Evolutionary conservation across 2,888 invertebrate species (phyloP).

Genomic region (Pyrrhia umbra): DNA sequence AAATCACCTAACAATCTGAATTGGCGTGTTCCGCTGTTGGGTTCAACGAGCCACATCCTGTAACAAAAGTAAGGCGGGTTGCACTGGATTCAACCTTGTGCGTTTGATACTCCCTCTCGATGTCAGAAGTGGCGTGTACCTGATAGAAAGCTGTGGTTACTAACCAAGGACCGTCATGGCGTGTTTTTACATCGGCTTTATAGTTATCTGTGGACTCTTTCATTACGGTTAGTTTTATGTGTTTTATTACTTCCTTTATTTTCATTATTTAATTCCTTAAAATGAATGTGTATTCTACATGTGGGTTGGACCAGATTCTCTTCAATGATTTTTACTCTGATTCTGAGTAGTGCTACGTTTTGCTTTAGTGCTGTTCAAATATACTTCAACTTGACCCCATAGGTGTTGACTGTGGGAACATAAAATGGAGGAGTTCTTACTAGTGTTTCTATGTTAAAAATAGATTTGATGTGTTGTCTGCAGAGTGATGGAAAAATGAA

Average conservation of each 20-base stretch:
- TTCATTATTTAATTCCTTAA: constrained; percentile 27
- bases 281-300: background rate
- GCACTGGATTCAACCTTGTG: constrained; percentile 55
- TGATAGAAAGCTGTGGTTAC: constrained; percentile 56
- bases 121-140: constrained; percentile 59
- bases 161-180: constrained; percentile 40
- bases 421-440: background rate
- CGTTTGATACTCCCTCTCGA: constrained; percentile 40
- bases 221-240: constrained; percentile 73
- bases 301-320: background rate
- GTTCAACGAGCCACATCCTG: constrained; percentile 72
- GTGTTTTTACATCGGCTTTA: constrained; percentile 53
- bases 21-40: constrained; percentile 68
- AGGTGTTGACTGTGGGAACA: background rate
- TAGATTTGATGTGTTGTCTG: background rate
- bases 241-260: constrained; percentile 34
- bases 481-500: background rate
- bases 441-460: constrained; percentile 1
- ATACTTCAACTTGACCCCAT: background rate
- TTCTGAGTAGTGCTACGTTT: background rate
- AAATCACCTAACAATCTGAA: constrained; percentile 67
- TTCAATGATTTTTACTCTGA: background rate
- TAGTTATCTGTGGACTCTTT: constrained; percentile 72
- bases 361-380: background rate
- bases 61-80: constrained; percentile 54